Conservation (phyloP, 2,113 vertebrate genomes). For the Bos taurus region ARS-UCD2.0 NC_037349.1:13383501-13384000, state of each 20-base stretch:
- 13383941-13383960: neutral
- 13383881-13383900: neutral
- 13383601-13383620: neutral
- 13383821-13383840: neutral
- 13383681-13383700: neutral
- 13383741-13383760: neutral
- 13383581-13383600: neutral
- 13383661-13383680: neutral
- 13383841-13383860: neutral
- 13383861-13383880: neutral
- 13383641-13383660: neutral
- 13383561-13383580: neutral
- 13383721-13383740: neutral
- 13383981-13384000: neutral
- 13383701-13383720: neutral
- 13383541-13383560: neutral
- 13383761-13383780: neutral
- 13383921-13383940: neutral
- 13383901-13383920: neutral
- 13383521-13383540: neutral
- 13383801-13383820: neutral
- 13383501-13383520: neutral
- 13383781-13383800: neutral
- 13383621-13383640: neutral
- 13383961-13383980: neutral